Percentiles rank a stretch among this genome's conserved stretches.
Evolutionary conservation across 2,888 invertebrate genomes (phyloP).

Genomic region (Cephonodes hylas): DNA sequence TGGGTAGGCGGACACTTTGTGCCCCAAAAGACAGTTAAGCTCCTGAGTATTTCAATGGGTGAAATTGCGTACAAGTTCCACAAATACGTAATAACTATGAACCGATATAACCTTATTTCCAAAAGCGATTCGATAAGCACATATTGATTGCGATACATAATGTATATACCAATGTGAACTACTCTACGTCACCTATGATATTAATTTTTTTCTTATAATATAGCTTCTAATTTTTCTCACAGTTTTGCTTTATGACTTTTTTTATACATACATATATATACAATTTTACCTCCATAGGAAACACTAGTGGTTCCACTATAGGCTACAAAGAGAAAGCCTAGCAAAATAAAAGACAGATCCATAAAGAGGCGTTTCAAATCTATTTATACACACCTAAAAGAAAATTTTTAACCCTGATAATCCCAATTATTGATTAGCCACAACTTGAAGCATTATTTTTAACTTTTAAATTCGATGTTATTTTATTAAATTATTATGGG

Average conservation of each 20-base stretch:
- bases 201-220: conserved; percentile 60
- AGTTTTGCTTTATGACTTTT: conserved; percentile 80
- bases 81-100: neutral
- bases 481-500: conserved; percentile 59
- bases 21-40: conserved; percentile 16
- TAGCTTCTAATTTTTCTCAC: conserved; percentile 78
- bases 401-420: conserved; percentile 78
- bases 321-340: conserved; percentile 53
- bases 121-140: conserved; percentile 60
- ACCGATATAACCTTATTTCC: neutral
- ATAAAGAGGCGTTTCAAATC: conserved; percentile 37
- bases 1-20: neutral
- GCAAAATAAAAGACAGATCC: conserved; percentile 55
- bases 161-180: conserved; percentile 43
- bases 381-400: conserved; percentile 53
- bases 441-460: conserved; percentile 71
- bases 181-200: conserved; percentile 76
- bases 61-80: neutral
- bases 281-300: conserved; percentile 65
- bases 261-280: conserved; percentile 70
- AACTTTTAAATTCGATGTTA: conserved; percentile 79
- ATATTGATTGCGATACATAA: conserved; percentile 47
- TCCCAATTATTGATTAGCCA: conserved; percentile 73
- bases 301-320: conserved; percentile 24
- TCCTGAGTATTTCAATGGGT: neutral